A percentile compares a stretch with the other conserved stretches of the same genome.
phyloP scores from a whole-genome alignment of 2,113 vertebrate species.

The Crypturellus undulatus region DNA sequence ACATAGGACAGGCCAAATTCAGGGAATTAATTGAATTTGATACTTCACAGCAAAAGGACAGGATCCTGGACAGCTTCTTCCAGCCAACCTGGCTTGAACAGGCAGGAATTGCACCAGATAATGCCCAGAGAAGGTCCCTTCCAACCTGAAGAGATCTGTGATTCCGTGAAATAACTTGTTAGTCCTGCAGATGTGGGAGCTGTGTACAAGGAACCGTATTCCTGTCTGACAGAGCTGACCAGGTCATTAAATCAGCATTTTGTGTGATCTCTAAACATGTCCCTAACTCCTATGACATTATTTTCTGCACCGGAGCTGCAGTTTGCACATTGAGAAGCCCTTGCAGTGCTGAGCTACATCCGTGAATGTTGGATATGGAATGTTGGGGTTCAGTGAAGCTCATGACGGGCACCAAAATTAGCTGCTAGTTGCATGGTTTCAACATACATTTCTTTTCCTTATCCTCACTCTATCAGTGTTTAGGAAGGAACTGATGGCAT shows the following conservation, averaged over 20 bases:
- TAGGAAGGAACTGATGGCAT: not conserved
- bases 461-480: not conserved
- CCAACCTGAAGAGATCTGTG: too few species aligned
- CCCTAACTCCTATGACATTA: not conserved
- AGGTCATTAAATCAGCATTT: not conserved
- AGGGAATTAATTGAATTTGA: not conserved
- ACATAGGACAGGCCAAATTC: not conserved
- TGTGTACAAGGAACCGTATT: not conserved
- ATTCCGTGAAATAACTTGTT: not conserved
- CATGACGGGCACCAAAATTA: not conserved
- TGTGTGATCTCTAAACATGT: not conserved
- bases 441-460: not conserved
- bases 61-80: not conserved
- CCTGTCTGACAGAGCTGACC: not conserved
- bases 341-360: too few species aligned
- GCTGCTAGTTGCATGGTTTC: not conserved
- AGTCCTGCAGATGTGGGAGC: not conserved
- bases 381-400: not conserved
- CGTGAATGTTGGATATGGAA: too few species aligned
- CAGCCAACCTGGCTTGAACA: not conserved
- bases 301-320: not conserved
- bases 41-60: not conserved
- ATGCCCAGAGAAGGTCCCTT: not conserved
- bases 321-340: not conserved
- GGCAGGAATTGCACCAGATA: not conserved